A percentile compares a stretch with the other conserved stretches of the same genome.
Evolutionary conservation across 2,797 vertebrate genomes (phyloP).

Genomic region (Pangasius djambal): DNA sequence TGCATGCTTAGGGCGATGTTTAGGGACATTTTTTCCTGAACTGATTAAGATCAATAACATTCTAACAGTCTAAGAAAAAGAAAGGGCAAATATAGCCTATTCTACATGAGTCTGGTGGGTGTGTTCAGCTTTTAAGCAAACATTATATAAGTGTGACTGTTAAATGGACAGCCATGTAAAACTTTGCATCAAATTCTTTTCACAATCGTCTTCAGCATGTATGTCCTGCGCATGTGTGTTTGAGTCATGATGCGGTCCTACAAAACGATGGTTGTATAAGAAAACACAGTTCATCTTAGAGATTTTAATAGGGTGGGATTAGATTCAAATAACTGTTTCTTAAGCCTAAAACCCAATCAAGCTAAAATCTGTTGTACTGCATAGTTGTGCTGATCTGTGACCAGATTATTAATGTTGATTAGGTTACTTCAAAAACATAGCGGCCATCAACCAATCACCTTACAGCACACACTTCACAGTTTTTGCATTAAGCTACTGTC

Average conservation of each 20-base stretch:
- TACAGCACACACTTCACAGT: not conserved
- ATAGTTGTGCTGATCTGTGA: not conserved
- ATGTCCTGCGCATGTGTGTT: not conserved
- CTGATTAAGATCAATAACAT: too few species aligned
- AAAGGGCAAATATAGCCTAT: too few species aligned
- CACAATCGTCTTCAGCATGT: not conserved
- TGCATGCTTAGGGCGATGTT: too few species aligned
- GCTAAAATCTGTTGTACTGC: too few species aligned
- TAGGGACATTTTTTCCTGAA: too few species aligned
- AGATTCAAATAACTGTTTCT: not conserved
- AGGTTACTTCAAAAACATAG: not conserved
- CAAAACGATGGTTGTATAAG: not conserved
- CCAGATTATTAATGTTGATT: not conserved
- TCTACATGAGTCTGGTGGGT: too few species aligned
- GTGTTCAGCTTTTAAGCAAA: too few species aligned
- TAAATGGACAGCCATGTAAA: too few species aligned
- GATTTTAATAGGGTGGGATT: not conserved
- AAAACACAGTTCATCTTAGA: too few species aligned
- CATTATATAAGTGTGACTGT: too few species aligned
- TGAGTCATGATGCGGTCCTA: not conserved
- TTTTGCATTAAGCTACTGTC: not conserved
- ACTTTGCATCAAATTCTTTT: not conserved
- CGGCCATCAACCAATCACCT: too few species aligned
- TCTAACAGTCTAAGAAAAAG: too few species aligned
- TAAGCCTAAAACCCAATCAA: not conserved